Base-by-base conservation (phyloP, 2,113 vertebrate species). In the Scatophagus argus region DNA sequence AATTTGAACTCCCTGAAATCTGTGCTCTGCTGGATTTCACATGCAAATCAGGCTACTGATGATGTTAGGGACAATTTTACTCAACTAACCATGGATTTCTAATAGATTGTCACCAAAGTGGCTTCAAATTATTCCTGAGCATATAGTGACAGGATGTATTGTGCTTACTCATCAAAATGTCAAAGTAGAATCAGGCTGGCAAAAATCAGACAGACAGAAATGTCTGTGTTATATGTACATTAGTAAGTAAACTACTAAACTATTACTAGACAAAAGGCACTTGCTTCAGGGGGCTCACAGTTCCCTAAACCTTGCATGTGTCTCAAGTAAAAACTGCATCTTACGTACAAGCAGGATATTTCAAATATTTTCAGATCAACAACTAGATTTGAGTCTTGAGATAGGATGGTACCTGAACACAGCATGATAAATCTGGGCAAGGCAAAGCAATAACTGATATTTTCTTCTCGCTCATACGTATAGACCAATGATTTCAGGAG, bases 11-110 rank as follows among this genome's bases (percentile, higher is more conserved):
- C 17, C 25, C 19, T 17, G 2, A 56, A 23, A 13, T 55, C 27
- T 36, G 5, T 51, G 6, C 27, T 47, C 27, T 52, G 12, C 21
- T 64, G 2, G 1, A 39, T 71, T 44, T 52, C 5, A 49, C 54
- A 41, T n/a, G 13, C 29, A 41, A 64, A 76, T n/a, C 21, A 65
- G 38, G 44, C 36, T 66, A 52, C 25, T 38, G 51, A 43, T 23
- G 44, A 58, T 21, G 27, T n/a, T 23, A 32, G 7, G 17, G 29
- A 36, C 25, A n/a, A n/a, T n/a, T n/a, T n/a, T n/a, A n/a, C n/a
- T n/a, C 6, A 31, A 60, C 21, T 16, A 4, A 51, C 23, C 61
- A 60, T 25, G 60, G 55, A 43, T 61, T 61, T 77, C 21, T 61
- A 51, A 69, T 36, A n/a, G 46, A 25, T 44, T 69, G 5, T 44